These are phyloP conservation scores for Menura novaehollandiae DNA, from an alignment of 2,113 vertebrate species.

Conservation along the genomic window DNA sequence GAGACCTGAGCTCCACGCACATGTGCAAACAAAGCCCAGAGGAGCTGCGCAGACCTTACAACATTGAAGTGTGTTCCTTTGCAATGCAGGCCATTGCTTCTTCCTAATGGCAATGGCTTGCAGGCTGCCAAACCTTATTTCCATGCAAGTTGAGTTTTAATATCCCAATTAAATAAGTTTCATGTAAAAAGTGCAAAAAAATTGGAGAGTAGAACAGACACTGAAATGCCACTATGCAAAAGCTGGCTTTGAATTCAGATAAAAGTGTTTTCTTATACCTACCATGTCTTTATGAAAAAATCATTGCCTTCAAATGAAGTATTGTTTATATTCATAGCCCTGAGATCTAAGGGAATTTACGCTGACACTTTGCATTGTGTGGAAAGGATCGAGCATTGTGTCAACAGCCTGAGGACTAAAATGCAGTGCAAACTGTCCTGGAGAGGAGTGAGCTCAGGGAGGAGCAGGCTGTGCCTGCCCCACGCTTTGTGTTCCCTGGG, in stretches of 20 bases:
- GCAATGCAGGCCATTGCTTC: background rate
- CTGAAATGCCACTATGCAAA: background rate
- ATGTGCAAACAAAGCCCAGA: background rate
- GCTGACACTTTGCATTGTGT: background rate
- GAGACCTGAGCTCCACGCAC: background rate
- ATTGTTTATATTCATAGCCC: background rate
- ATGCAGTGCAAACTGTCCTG: background rate
- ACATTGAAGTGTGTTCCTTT: background rate
- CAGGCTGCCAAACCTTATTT: background rate
- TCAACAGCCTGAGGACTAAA: background rate
- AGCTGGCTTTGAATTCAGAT: slow-evolving; percentile 10
- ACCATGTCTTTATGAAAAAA: background rate
- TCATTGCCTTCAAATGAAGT: background rate
- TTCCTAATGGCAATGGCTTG: background rate
- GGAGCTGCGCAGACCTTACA: background rate
- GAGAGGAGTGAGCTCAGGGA: background rate
- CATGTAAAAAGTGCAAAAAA: background rate
- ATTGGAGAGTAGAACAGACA: background rate
- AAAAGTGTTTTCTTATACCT: background rate
- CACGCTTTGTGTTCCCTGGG: accelerated
- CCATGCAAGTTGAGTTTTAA: background rate
- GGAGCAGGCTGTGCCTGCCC: background rate
- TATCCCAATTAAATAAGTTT: background rate
- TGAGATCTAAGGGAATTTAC: background rate
- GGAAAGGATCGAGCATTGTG: background rate